phyloP scores from a whole-genome alignment of 1,140 invertebrate genomes.

The Harpegnathos saltator region DNA sequence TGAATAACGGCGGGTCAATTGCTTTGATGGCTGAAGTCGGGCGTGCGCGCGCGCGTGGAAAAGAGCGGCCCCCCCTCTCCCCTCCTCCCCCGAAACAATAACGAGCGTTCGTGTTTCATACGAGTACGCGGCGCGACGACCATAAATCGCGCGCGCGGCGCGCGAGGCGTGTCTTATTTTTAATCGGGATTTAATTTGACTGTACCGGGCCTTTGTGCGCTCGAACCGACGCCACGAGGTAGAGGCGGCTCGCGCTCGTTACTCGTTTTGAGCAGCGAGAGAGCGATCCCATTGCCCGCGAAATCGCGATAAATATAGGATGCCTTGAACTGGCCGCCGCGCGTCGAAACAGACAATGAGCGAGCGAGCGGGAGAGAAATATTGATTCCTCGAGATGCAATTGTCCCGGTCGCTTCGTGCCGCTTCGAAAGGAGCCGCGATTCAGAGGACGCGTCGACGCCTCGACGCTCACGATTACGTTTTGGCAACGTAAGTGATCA shows the following conservation, averaged over 20 bases:
- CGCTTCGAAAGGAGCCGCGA: no score
- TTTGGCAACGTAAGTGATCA: no score
- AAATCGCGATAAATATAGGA: constrained; percentile 35
- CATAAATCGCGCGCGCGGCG: constrained; percentile 76
- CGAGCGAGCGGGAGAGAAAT: not conserved
- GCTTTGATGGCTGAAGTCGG: constrained; percentile 44
- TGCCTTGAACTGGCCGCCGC: constrained; percentile 5
- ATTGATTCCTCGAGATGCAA: not conserved
- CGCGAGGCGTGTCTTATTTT: constrained; percentile 66
- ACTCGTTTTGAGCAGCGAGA: constrained; percentile 26
- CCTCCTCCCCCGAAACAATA: constrained; percentile 58
- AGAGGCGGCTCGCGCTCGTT: constrained; percentile 27
- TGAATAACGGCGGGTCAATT: constrained; percentile 34
- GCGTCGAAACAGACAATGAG: not conserved
- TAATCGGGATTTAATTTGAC: constrained; percentile 74
- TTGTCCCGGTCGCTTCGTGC: not conserved
- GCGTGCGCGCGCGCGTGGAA: constrained; percentile 1
- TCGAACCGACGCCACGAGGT: constrained; percentile 56
- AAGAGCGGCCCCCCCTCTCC: constrained; percentile 32
- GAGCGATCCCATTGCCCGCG: not conserved
- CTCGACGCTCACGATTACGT: no score
- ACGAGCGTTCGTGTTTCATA: constrained; percentile 60
- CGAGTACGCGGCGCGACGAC: constrained; percentile 31
- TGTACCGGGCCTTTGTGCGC: constrained; percentile 65
- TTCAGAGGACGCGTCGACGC: no score